A percentile compares a stretch with the other conserved stretches of the same genome.
phyloP scores from a whole-genome alignment of 2,888 invertebrate species.

The Erynnis tages region DNA sequence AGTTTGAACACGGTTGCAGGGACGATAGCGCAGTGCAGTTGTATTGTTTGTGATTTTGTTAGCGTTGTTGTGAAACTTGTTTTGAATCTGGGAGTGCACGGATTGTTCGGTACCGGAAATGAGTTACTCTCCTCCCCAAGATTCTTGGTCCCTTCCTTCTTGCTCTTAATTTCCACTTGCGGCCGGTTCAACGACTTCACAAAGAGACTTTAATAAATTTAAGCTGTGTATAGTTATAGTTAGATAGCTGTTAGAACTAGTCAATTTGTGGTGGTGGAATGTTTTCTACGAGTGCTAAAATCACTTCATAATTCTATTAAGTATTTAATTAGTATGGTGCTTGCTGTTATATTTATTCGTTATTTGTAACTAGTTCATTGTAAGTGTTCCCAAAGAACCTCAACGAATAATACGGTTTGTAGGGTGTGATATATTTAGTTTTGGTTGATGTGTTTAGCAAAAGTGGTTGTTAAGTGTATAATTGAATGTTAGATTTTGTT shows the following conservation, averaged over 20 bases:
- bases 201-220: slow-evolving; percentile 73
- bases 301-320: slow-evolving; percentile 63
- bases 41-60: slow-evolving; percentile 39
- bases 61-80: slow-evolving; percentile 41
- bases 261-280: slow-evolving; percentile 77
- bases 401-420: slow-evolving; percentile 60
- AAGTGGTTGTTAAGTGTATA: slow-evolving; percentile 48
- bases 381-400: slow-evolving; percentile 57
- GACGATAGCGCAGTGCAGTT: slow-evolving; percentile 50
- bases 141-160: too few relatives aligned
- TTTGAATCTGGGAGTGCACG: slow-evolving; percentile 25
- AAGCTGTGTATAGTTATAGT: slow-evolving; percentile 58
- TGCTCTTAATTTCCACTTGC: slow-evolving; percentile 50
- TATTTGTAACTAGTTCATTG: slow-evolving; percentile 49
- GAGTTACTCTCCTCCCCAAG: slow-evolving; percentile 29
- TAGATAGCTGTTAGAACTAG: slow-evolving; percentile 77
- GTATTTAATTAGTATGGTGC: slow-evolving; percentile 71
- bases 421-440: slow-evolving; percentile 43
- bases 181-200: slow-evolving; percentile 72
- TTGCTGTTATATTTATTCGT: slow-evolving; percentile 71
- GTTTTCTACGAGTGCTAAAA: slow-evolving; percentile 74
- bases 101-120: slow-evolving; percentile 31
- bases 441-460: slow-evolving; percentile 44
- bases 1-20: slow-evolving; percentile 69
- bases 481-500: slow-evolving; percentile 49